Percentiles rank a stretch among this genome's conserved stretches.
Evolutionary conservation across 2,113 vertebrate species (phyloP).

Genomic region (Eudyptes chrysolophus): DNA sequence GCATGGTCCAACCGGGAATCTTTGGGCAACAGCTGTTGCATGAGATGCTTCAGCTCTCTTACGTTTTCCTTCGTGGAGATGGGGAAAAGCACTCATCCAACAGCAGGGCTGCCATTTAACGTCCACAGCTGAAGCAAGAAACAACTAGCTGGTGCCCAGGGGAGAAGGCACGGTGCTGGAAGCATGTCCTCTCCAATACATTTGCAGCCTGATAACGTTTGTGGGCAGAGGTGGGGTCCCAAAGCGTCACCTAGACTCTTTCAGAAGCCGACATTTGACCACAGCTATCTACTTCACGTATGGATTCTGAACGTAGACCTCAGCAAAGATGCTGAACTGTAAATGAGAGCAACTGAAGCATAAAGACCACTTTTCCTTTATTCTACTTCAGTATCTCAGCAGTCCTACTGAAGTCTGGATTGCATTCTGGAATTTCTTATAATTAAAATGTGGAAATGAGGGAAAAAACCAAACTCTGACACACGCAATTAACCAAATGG

Average conservation of each 20-base stretch:
- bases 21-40: neutral
- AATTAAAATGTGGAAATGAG: neutral
- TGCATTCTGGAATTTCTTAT: neutral
- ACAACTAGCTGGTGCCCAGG: too few species aligned
- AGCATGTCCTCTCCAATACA: neutral
- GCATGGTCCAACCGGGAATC: neutral
- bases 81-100: neutral
- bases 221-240: neutral
- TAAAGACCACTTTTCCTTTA: neutral
- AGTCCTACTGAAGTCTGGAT: neutral
- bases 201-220: neutral
- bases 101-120: neutral
- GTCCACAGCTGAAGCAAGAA: neutral
- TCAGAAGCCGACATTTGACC: neutral
- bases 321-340: neutral
- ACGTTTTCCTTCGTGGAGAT: too few species aligned
- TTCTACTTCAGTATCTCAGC: neutral
- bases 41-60: neutral
- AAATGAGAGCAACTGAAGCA: neutral
- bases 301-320: neutral
- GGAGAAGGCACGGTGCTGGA: neutral
- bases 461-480: neutral
- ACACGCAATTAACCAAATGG: neutral
- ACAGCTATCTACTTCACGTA: neutral
- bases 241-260: fast-evolving